A percentile compares a stretch with the other conserved stretches of the same genome.
phyloP scores from a whole-genome alignment of 1,140 invertebrate genomes.

The Leptoteleia sp. region DNA sequence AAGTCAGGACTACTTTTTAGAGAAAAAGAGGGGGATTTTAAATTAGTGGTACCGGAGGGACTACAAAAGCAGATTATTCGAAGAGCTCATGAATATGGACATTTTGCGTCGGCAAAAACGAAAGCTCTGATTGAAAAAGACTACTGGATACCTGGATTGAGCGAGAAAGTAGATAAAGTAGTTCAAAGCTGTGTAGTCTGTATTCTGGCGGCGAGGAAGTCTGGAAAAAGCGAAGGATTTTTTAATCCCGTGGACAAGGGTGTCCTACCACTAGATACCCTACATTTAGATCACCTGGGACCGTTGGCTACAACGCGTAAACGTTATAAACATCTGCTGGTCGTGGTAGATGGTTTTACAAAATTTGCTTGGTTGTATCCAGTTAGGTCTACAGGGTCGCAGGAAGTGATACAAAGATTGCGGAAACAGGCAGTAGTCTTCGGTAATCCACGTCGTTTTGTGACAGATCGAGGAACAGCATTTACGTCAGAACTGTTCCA shows the following conservation, averaged over 20 bases:
- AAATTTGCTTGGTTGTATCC: slow-evolving; percentile 65
- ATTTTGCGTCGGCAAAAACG: slow-evolving; percentile 72
- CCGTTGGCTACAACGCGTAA: slow-evolving; percentile 57
- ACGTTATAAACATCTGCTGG: slow-evolving; percentile 59
- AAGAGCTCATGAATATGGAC: slow-evolving; percentile 68
- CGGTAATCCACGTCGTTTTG: too few relatives aligned
- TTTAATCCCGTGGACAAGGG: slow-evolving; percentile 11
- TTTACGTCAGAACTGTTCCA: too few relatives aligned
- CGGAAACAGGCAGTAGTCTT: too few relatives aligned
- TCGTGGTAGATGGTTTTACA: slow-evolving; percentile 70
- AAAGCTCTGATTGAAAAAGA: slow-evolving; percentile 58
- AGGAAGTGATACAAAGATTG: too few relatives aligned
- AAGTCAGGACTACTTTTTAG: not conserved
- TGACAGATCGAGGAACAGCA: too few relatives aligned
- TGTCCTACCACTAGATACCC: slow-evolving; percentile 61
- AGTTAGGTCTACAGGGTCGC: too few relatives aligned
- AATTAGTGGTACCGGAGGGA: slow-evolving; percentile 49
- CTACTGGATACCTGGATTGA: slow-evolving; percentile 11
- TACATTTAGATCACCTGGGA: slow-evolving; percentile 69
- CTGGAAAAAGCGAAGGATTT: not conserved
- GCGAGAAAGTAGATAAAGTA: not conserved
- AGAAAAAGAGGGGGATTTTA: not conserved
- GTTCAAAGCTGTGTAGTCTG: slow-evolving; percentile 1
- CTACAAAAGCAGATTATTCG: slow-evolving; percentile 66
- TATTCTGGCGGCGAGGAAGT: slow-evolving; percentile 2